These are phyloP conservation scores for Euzetes globulus DNA, from an alignment of 2,888 invertebrate genomes.

Conservation along the genomic window DNA sequence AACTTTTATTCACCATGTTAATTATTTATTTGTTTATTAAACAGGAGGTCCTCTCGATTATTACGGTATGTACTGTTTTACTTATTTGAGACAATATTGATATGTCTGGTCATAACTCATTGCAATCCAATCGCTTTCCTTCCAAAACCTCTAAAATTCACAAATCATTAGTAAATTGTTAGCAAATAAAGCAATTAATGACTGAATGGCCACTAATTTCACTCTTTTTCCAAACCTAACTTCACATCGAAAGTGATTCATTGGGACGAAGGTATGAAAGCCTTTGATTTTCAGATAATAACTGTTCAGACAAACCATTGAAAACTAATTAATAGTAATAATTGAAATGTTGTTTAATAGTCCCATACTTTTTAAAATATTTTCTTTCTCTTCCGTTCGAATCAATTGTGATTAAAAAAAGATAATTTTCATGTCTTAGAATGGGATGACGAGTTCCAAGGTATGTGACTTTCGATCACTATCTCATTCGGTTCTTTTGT, in stretches of 20 bases:
- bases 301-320: too few relatives aligned
- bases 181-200: not conserved
- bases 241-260: constrained; percentile 39
- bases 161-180: not conserved
- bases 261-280: constrained; percentile 43
- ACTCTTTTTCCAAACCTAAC: not conserved
- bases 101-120: not conserved
- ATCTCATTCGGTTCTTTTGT: not conserved
- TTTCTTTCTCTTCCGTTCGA: constrained; percentile 18
- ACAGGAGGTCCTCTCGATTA: constrained; percentile 94
- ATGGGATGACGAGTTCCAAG: constrained; percentile 99
- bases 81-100: not conserved
- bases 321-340: not conserved
- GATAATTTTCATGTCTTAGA: constrained; percentile 56
- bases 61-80: constrained; percentile 77
- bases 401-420: constrained; percentile 60
- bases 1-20: not conserved
- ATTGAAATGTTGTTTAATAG: not conserved
- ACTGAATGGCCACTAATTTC: not conserved
- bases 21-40: not conserved
- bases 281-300: not conserved
- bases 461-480: constrained; percentile 58
- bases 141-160: not conserved
- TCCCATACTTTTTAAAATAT: constrained; percentile 24
- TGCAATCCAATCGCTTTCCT: constrained; percentile 11